phyloP scores from a whole-genome alignment of 2,888 invertebrate genomes.

The Pyralis farinalis region DNA sequence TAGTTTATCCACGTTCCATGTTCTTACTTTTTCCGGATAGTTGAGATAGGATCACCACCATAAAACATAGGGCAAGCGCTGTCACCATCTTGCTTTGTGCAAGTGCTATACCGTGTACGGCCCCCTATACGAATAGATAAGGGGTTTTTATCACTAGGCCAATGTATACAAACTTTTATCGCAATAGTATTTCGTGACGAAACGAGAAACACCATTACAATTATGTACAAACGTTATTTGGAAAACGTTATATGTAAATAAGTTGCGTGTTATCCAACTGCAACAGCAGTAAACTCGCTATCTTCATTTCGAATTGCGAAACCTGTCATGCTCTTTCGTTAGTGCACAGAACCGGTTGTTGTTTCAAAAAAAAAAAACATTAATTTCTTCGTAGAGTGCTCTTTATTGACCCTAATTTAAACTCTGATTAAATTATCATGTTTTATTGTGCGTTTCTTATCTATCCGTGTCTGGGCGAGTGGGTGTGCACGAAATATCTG shows the following conservation, averaged over 20 bases:
- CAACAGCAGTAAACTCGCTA: too few relatives aligned
- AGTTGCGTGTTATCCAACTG: too few relatives aligned
- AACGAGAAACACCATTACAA: too few relatives aligned
- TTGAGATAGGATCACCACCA: neutral
- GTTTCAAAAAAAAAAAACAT: neutral
- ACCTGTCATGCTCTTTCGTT: neutral
- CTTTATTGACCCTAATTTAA: constrained; percentile 55
- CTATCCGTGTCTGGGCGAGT: constrained; percentile 43
- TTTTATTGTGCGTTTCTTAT: constrained; percentile 50
- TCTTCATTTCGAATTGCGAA: too few relatives aligned
- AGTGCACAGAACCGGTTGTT: neutral
- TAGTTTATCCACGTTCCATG: neutral
- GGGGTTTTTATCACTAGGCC: constrained; percentile 1
- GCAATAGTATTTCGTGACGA: constrained; percentile 2
- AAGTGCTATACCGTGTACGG: constrained; percentile 1
- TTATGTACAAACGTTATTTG: too few relatives aligned
- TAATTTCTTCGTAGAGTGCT: constrained; percentile 1
- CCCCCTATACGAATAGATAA: constrained; percentile 6
- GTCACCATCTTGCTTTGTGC: neutral
- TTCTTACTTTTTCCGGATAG: neutral
- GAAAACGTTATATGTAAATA: too few relatives aligned
- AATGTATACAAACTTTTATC: neutral
- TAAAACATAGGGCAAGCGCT: neutral
- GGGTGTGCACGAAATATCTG: constrained; percentile 68
- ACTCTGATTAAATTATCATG: constrained; percentile 53